Base-by-base conservation (phyloP, 2,113 vertebrate genomes). In the Puffinus mauretanicus region DNA sequence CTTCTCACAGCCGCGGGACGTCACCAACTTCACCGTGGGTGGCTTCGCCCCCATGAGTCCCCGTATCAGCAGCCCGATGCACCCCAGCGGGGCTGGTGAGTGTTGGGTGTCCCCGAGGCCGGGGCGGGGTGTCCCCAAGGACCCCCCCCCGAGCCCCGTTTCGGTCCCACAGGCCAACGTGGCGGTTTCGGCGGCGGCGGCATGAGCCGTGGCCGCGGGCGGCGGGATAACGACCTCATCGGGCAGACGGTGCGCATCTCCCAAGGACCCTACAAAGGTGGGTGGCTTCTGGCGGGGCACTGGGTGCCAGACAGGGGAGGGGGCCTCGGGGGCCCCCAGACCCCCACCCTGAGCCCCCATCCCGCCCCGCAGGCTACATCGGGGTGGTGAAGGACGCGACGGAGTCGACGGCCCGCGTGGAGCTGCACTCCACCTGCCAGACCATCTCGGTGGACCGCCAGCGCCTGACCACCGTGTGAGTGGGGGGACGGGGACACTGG, bases 391-490 rank as follows among this genome's bases (percentile, higher is more conserved):
- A 99, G 93, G 99, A 99, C 12, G 99, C 99, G 11, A 99, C 99
- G 0, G 99, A 99, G 96, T 99, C 99, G 1, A 99, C 99, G 0
- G 99, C 99, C 26, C 96, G 99, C 0, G 99, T 99, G 71, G 99
- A 99, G 96, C 98, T 99, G 71, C 99, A 99, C 94, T 99, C 99
- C 36, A 99, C 99, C 47, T 99, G 99, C 94, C 99, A 99, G 98
- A 99, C 99, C 79, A 99, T 99, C 97, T 99, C 99, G 0, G 99
- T 99, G 81, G 99, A 99, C 96, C 93, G 99, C 7, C 99, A 99
- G 97, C 98, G 99, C 13, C 96, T 99, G 24, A 99, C 99, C 52
- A 99, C 99, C 0, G 99, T 99, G 99, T 99, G 85, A 88, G 95
- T 69, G 9, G 10, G 29, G 18, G 7, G 6, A 25, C 7, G 2